Percentiles rank a stretch among this genome's conserved stretches.
Evolutionary conservation across 2,888 invertebrate genomes (phyloP).

Genomic region (Eurytoma californica): DNA sequence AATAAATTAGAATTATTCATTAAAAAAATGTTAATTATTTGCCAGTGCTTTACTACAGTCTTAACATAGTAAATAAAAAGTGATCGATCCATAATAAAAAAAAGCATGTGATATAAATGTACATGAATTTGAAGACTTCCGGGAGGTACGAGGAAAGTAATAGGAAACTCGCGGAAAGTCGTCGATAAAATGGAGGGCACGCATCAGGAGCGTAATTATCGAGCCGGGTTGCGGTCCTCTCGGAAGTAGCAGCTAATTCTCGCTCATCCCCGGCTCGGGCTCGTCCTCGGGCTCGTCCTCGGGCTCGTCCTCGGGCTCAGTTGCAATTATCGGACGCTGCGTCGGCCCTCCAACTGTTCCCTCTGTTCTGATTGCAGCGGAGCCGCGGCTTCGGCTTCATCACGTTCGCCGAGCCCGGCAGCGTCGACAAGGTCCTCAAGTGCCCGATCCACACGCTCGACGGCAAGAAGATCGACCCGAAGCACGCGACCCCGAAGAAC

Average conservation of each 20-base stretch:
- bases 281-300: background rate
- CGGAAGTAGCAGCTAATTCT: conserved; percentile 40
- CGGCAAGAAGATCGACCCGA: conserved; percentile 95
- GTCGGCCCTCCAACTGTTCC: background rate
- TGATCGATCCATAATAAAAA: too few species aligned
- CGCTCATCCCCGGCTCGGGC: conserved; percentile 11
- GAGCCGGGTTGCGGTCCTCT: background rate
- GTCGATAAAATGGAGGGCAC: too few species aligned
- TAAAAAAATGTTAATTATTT: too few species aligned
- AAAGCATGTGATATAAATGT: too few species aligned
- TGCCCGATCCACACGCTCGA: conserved; percentile 93
- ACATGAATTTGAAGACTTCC: too few species aligned
- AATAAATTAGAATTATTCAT: too few species aligned
- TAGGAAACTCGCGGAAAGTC: too few species aligned
- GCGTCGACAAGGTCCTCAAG: conserved; percentile 93
- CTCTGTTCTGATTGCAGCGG: conserved; percentile 81
- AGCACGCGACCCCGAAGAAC: conserved; percentile 94
- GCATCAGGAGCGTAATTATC: too few species aligned
- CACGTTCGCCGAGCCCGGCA: conserved; percentile 92
- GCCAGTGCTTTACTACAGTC: too few species aligned
- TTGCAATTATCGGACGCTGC: conserved; percentile 37
- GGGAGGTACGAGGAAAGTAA: too few species aligned
- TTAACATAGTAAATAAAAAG: too few species aligned
- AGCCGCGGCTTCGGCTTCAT: conserved; percentile 96
- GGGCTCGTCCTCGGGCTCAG: background rate